Percentiles rank a stretch among this genome's conserved stretches.
Conservation (phyloP, 37 sponge, comb jelly and placozoan genomes). For the Hormiphora californensis region DNA sequence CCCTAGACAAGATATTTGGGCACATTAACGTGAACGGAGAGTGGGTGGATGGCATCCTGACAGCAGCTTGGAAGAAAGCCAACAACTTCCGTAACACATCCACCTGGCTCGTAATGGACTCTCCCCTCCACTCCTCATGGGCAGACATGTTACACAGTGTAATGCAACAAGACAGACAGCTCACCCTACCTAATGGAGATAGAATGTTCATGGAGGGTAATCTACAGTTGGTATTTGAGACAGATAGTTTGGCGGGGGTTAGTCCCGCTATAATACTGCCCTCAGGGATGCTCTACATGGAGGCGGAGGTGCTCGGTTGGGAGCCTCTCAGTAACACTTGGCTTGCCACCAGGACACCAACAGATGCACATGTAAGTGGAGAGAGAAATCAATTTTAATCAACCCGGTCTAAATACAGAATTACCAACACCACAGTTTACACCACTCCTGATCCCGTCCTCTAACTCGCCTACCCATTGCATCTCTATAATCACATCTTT, state of each 20-base stretch:
- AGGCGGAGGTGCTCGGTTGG: conserved; percentile 69
- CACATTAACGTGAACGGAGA: conserved; percentile 52
- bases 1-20: conserved; percentile 62
- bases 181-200: conserved; percentile 72
- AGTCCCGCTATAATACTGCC: conserved; percentile 58
- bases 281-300: conserved; percentile 66
- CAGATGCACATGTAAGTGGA: conserved; percentile 61
- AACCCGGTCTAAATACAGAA: no score
- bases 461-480: no score
- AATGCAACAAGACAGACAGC: not conserved
- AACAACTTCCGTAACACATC: conserved; percentile 56
- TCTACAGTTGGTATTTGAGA: conserved; percentile 73
- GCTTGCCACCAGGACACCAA: conserved; percentile 57
- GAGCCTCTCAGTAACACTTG: conserved; percentile 65
- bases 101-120: conserved; percentile 19
- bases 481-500: no score
- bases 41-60: conserved; percentile 79
- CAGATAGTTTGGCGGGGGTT: conserved; percentile 60
- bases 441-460: no score
- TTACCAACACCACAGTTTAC: no score
- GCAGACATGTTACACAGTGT: not conserved
- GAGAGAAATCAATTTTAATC: no score
- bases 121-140: conserved; percentile 8
- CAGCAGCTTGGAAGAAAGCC: conserved; percentile 69
- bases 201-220: conserved; percentile 53